Evolutionary conservation across 2,888 invertebrate genomes (phyloP).

Genomic region (Ethmia dodecea): DNA sequence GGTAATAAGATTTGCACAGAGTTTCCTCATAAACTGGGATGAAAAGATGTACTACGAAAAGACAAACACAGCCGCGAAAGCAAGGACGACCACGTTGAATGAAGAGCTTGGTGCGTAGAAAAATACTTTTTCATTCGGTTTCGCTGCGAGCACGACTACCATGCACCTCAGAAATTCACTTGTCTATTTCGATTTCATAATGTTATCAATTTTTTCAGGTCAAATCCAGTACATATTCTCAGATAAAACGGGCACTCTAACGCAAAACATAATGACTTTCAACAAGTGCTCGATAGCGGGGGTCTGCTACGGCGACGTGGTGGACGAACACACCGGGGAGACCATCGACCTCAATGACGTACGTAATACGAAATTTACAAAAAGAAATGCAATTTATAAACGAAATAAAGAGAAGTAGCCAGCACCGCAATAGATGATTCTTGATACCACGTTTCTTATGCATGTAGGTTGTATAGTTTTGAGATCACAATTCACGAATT

Average conservation of each 20-base stretch:
- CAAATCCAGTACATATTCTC: slow-evolving; percentile 99
- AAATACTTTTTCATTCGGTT: neutral
- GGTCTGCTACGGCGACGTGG: slow-evolving; percentile 92
- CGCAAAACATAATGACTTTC: slow-evolving; percentile 99
- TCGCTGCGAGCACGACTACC: too few species aligned
- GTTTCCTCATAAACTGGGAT: slow-evolving; percentile 99
- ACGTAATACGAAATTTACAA: neutral
- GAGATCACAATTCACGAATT: slow-evolving; percentile 16
- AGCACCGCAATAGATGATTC: slow-evolving; percentile 30
- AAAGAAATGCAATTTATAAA: neutral
- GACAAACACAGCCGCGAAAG: slow-evolving; percentile 94
- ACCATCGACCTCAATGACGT: slow-evolving; percentile 91
- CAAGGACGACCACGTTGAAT: slow-evolving; percentile 97
- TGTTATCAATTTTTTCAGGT: slow-evolving; percentile 61
- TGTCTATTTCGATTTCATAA: too few species aligned
- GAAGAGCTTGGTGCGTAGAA: slow-evolving; percentile 90
- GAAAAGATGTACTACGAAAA: slow-evolving; percentile 97
- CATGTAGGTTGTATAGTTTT: slow-evolving; percentile 38
- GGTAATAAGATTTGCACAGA: slow-evolving; percentile 98
- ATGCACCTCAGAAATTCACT: too few species aligned
- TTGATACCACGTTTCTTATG: slow-evolving; percentile 22
- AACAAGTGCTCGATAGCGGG: slow-evolving; percentile 98
- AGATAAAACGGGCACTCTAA: slow-evolving; percentile 99
- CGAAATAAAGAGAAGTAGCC: neutral
- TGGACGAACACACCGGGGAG: slow-evolving; percentile 92